phyloP scores from a whole-genome alignment of 2,797 vertebrate species.

The Poeciliopsis infans region DNA sequence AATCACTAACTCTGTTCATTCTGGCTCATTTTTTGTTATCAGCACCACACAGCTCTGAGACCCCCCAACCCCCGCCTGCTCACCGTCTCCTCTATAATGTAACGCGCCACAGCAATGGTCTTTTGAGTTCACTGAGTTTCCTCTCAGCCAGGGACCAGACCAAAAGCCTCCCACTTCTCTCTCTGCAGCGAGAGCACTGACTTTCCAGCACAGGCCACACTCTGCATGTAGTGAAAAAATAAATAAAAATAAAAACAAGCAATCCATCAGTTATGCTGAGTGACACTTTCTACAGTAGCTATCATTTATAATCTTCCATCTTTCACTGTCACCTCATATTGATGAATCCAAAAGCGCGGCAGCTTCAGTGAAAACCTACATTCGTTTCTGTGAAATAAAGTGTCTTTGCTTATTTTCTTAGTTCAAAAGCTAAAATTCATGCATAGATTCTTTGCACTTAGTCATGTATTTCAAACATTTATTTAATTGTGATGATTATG shows the following conservation, averaged over 20 bases:
- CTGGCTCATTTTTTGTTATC: constrained; percentile 68
- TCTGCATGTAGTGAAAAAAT: constrained; percentile 24
- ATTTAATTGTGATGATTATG: neutral
- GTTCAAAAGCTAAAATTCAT: neutral
- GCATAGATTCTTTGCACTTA: neutral
- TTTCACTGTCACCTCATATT: constrained; percentile 37
- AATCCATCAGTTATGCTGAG: constrained; percentile 37
- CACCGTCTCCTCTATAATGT: constrained; percentile 63
- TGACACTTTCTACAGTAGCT: constrained; percentile 42
- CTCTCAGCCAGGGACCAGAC: constrained; percentile 33
- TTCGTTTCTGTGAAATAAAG: neutral
- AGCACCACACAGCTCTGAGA: constrained; percentile 58
- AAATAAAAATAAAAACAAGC: constrained; percentile 12
- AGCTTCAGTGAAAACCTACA: constrained; percentile 22
- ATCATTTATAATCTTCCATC: constrained; percentile 47
- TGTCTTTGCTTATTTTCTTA: neutral
- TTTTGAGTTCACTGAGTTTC: constrained; percentile 50
- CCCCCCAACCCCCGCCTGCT: constrained; percentile 15
- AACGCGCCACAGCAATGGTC: constrained; percentile 50
- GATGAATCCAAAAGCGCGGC: constrained; percentile 27
- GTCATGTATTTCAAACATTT: neutral
- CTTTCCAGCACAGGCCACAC: constrained; percentile 22
- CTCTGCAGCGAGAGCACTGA: constrained; percentile 13
- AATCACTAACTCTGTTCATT: constrained; percentile 56
- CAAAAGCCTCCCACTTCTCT: constrained; percentile 25